phyloP scores from a whole-genome alignment of 2,113 vertebrate genomes.

The Grantiella picta region DNA sequence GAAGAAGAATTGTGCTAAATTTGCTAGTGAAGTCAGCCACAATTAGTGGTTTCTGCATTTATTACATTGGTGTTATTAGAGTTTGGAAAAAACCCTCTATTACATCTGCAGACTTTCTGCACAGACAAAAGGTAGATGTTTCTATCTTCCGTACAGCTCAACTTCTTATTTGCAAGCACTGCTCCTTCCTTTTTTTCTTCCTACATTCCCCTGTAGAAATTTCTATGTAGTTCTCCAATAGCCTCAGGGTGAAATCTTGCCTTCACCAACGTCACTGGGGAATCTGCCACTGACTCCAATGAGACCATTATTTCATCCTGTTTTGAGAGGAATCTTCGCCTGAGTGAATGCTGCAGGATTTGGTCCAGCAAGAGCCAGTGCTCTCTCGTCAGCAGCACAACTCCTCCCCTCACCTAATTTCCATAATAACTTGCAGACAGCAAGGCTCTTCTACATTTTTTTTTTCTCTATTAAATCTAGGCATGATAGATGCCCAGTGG shows the following conservation, averaged over 20 bases:
- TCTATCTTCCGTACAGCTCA: background rate
- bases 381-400: background rate
- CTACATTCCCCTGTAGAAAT: background rate
- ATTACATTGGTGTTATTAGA: background rate
- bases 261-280: background rate
- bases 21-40: background rate
- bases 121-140: background rate
- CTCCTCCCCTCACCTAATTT: background rate
- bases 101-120: background rate
- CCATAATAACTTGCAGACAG: background rate
- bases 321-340: background rate
- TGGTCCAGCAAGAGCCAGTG: background rate
- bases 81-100: background rate
- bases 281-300: background rate
- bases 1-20: background rate
- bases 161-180: background rate
- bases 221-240: background rate
- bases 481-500: background rate
- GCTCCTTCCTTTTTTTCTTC: background rate
- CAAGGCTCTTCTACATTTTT: background rate
- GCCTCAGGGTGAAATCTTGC: background rate
- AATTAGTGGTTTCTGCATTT: background rate
- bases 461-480: background rate
- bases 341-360: background rate
- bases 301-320: background rate